These are phyloP conservation scores for Psilanteris sp. DNA, from an alignment of 1,140 invertebrate genomes.

Conservation along the genomic window DNA sequence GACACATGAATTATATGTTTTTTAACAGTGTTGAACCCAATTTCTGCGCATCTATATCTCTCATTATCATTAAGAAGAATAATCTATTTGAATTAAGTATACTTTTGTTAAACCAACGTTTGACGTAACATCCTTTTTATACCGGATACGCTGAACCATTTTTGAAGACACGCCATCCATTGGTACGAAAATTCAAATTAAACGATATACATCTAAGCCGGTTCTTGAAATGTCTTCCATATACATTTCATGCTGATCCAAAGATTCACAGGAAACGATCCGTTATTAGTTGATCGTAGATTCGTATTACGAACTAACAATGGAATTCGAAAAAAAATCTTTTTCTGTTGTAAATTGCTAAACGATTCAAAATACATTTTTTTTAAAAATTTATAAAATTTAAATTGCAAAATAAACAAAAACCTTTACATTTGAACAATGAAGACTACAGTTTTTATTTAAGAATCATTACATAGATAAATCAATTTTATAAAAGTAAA, in stretches of 20 bases:
- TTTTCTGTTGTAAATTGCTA: no score
- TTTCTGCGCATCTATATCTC: slow-evolving; percentile 8
- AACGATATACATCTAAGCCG: slow-evolving; percentile 32
- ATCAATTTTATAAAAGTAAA: no score
- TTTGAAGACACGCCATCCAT: slow-evolving; percentile 19
- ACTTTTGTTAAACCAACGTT: slow-evolving; percentile 14
- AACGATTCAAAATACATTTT: no score
- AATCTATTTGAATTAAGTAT: slow-evolving; percentile 12
- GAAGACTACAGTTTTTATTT: no score
- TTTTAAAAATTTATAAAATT: no score
- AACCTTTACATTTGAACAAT: no score
- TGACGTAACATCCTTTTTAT: slow-evolving; percentile 38
- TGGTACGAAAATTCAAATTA: slow-evolving; percentile 44
- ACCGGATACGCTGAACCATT: slow-evolving; percentile 31
- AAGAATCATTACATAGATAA: no score
- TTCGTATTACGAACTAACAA: no score
- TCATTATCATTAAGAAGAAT: slow-evolving; percentile 42
- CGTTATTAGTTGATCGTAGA: slow-evolving; percentile 17
- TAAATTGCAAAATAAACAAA: no score
- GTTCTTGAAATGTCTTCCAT: slow-evolving; percentile 24
- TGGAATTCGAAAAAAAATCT: no score
- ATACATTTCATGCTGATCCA: slow-evolving; percentile 34
- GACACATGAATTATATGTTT: no score
- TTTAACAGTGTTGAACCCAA: slow-evolving; percentile 5
- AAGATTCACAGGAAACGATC: slow-evolving; percentile 28